These are phyloP conservation scores for Drosophila glabriapex DNA, from an alignment of 2,888 invertebrate genomes.

Conservation along the genomic window DNA sequence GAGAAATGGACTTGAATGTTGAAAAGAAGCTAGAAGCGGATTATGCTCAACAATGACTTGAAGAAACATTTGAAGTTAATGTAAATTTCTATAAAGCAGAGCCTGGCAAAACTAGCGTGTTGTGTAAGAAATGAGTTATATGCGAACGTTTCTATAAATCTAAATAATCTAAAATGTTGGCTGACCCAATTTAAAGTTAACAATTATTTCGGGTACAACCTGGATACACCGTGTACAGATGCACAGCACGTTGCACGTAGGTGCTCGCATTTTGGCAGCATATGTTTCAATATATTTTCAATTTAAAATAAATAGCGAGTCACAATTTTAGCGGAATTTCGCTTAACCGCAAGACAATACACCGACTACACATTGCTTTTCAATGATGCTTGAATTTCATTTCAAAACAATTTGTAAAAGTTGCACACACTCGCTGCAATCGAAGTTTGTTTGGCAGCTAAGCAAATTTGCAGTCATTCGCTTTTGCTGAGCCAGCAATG, in stretches of 20 bases:
- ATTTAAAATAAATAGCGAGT: constrained; percentile 9
- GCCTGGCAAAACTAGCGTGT: background rate
- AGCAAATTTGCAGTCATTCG: constrained; percentile 68
- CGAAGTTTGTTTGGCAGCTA: constrained; percentile 81
- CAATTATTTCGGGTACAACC: background rate
- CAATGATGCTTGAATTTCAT: constrained; percentile 68
- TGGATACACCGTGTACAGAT: background rate
- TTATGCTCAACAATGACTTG: constrained; percentile 1
- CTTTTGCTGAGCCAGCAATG: constrained; percentile 65
- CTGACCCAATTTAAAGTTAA: background rate
- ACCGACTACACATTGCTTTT: constrained; percentile 16
- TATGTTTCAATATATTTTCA: constrained; percentile 16
- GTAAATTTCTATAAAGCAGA: background rate
- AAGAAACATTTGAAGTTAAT: constrained; percentile 5
- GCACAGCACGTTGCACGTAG: background rate
- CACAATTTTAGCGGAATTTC: constrained; percentile 12
- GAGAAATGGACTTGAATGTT: constrained; percentile 37
- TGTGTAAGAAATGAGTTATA: background rate
- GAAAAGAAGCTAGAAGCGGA: constrained; percentile 3
- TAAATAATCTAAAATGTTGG: background rate
- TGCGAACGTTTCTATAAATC: background rate
- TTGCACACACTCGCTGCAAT: constrained; percentile 56
- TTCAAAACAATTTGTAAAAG: constrained; percentile 82
- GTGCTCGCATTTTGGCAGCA: background rate
- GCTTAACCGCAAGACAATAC: constrained; percentile 29